These are phyloP conservation scores for Smutsia temminckii DNA, from an alignment of 2,797 vertebrate genomes.

Conservation along the genomic window DNA sequence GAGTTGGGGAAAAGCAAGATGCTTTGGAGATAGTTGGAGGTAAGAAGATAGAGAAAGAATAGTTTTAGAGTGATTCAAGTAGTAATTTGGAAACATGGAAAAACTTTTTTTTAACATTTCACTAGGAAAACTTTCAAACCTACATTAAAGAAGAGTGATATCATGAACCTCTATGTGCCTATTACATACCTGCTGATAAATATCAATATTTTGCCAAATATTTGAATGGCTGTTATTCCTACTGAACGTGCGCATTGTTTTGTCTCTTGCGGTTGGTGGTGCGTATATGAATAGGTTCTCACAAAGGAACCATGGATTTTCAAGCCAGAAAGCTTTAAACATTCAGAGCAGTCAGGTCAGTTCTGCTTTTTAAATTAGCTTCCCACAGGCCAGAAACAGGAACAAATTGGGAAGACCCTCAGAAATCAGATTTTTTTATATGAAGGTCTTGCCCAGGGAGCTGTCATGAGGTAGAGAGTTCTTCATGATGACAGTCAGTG, in stretches of 20 bases:
- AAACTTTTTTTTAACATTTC: not conserved
- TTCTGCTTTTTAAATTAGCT: conserved; percentile 48
- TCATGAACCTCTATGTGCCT: not conserved
- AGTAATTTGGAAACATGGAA: not conserved
- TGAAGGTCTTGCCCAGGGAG: not conserved
- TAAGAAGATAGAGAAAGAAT: not conserved
- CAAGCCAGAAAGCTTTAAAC: not conserved
- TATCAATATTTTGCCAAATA: not conserved
- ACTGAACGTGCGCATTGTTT: not conserved
- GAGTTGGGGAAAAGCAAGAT: not conserved
- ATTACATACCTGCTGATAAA: not conserved
- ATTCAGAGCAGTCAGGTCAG: not conserved
- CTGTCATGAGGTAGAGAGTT: not conserved
- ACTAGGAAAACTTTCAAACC: not conserved
- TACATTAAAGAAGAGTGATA: not conserved
- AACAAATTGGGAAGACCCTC: not conserved
- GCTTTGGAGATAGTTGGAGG: not conserved
- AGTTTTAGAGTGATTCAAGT: not conserved
- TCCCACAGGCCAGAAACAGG: not conserved
- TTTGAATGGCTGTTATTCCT: not conserved
- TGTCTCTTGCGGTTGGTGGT: not conserved
- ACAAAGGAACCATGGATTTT: not conserved
- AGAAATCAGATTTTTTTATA: not conserved
- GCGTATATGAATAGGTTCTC: not conserved
- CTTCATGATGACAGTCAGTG: not conserved